These are phyloP conservation scores for Epinotia nisella DNA, from an alignment of 2,888 invertebrate genomes.

Conservation along the genomic window DNA sequence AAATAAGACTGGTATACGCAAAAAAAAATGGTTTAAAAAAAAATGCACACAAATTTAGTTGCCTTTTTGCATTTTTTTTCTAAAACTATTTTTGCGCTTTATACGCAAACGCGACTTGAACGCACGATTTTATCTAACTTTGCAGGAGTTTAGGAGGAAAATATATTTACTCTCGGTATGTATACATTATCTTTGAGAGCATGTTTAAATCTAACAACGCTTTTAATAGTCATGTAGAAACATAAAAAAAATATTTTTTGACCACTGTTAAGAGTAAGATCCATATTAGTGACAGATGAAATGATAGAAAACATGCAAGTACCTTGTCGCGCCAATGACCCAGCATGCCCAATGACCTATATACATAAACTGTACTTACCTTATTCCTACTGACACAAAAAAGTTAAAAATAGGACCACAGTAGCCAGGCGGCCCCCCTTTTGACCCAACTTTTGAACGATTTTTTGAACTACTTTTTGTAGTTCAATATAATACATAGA, in stretches of 20 bases:
- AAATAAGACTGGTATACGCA: no score
- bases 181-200: no score
- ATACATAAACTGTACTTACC: constrained; percentile 23
- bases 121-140: no score
- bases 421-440: neutral
- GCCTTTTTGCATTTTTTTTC: no score
- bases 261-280: neutral
- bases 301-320: constrained; percentile 40
- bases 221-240: neutral
- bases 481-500: neutral
- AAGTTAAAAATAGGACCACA: neutral
- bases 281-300: constrained; percentile 20
- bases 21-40: no score
- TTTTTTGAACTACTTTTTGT: neutral
- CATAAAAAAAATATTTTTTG: no score
- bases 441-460: neutral
- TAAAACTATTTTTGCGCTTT: no score
- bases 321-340: constrained; percentile 29
- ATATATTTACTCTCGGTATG: neutral
- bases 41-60: no score
- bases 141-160: no score
- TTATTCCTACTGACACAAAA: neutral
- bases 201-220: neutral
- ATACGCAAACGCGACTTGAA: no score
- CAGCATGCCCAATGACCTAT: constrained; percentile 6